Percentiles rank a stretch among this genome's conserved stretches.
phyloP scores from a whole-genome alignment of 2,797 vertebrate genomes.

The Poeciliopsis paucimaculata region DNA sequence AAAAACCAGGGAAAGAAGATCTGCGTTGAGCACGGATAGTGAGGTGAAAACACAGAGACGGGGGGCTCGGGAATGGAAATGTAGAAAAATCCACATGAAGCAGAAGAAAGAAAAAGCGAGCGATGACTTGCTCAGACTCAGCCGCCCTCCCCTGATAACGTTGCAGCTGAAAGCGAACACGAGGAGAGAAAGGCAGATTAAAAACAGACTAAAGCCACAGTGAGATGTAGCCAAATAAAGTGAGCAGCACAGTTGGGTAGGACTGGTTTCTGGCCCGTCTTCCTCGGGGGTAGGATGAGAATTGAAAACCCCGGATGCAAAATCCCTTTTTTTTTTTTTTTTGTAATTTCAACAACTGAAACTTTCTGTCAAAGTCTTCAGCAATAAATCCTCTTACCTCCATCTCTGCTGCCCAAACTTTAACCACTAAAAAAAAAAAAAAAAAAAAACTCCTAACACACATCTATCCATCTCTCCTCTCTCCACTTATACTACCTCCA shows the following conservation, averaged over 20 bases:
- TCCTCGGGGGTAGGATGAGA: constrained; percentile 27
- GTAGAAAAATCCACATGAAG: constrained; percentile 16
- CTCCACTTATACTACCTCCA: constrained; percentile 12
- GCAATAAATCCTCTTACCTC: constrained; percentile 41
- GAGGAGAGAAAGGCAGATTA: constrained; percentile 19
- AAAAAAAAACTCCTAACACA: not conserved
- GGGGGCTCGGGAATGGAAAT: not conserved
- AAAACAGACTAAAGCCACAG: constrained; percentile 30
- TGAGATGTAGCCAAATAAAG: constrained; percentile 32
- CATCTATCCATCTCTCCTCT: constrained; percentile 5
- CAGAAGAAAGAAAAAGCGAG: constrained; percentile 15
- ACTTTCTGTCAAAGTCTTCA: constrained; percentile 34
- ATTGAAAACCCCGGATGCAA: constrained; percentile 24
- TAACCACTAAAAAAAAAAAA: constrained; percentile 1
- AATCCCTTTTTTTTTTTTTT: constrained; percentile 3
- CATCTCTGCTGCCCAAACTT: constrained; percentile 22
- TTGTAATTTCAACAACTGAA: constrained; percentile 48
- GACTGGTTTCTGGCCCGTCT: constrained; percentile 31
- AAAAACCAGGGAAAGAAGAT: constrained; percentile 40
- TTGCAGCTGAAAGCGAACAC: constrained; percentile 19
- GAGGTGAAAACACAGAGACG: constrained; percentile 1
- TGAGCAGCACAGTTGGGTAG: constrained; percentile 19
- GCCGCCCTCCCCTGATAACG: constrained; percentile 30
- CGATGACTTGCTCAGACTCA: constrained; percentile 38
- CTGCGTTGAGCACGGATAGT: constrained; percentile 39